Base-by-base conservation (phyloP, 1,140 invertebrate species). In the Drosophila ironensis region DNA sequence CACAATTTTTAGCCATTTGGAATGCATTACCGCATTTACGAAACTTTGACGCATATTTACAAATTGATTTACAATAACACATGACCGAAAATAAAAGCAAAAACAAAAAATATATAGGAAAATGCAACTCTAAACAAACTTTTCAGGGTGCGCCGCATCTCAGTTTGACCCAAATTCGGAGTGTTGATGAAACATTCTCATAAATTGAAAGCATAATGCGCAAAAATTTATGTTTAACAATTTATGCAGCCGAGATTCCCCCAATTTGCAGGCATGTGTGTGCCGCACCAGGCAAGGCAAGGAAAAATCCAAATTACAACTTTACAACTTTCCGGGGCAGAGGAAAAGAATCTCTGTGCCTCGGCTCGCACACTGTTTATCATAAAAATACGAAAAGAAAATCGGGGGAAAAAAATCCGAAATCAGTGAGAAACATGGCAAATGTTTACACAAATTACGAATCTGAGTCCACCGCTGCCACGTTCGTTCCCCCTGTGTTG, bases 401-500 rank as follows among this genome's bases (percentile, higher is more conserved):
- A 63, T 35, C 33, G 33, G 5, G 20, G 28, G 44, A 56, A 63
- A 77, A 81, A 84, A 37, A 37, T 16, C 8, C 14, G 33, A 37
- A 37, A 82, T 77, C 78, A 82, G 59, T 84, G 80, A 84, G 69
- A 82, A 78, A 78, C 69, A 69, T 77, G 51, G 78, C 80, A 82
- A 82, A 82, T 82, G 78, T 82, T 82, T 82, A 84, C 78, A 82
- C 78, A 82, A 82, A 82, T 84, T 82, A 84, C 78, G 80, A 71
- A 73, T 73, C 52, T 46, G 8, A 47, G 44, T 24, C 6, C 37
- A 35, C 56, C 30, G 45, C 41, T 25, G 28, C 11, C 40, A 8
- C 40, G n/a, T 33, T 19, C 46, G 30, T 19, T 22, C 6, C 28
- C 22, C 45, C 17, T 50, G 11, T 16, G 28, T 14, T 67, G 52